Conservation (phyloP, 2,797 vertebrate genomes). For the Manis crassicaudata region DNA sequence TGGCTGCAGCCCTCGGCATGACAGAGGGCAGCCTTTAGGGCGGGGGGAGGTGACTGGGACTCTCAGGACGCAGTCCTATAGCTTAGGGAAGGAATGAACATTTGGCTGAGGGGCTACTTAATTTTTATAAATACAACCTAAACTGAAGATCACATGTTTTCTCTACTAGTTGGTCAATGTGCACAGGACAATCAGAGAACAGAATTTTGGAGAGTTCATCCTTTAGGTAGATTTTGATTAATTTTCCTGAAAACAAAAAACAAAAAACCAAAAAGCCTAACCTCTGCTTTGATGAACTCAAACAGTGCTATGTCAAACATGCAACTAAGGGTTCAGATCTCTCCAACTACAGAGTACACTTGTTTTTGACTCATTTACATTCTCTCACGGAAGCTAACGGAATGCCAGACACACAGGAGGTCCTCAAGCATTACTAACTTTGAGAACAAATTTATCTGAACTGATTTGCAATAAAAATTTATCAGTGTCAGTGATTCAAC, state of each 20-base stretch:
- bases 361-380: neutral
- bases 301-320: neutral
- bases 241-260: neutral
- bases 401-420: neutral
- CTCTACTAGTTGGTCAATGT: neutral
- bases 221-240: neutral
- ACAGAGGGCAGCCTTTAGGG: neutral
- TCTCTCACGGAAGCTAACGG: neutral
- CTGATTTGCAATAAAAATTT: neutral
- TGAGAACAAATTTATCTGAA: neutral
- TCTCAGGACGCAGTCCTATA: too few relatives aligned
- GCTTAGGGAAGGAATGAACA: neutral
- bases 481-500: fast-evolving
- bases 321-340: neutral
- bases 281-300: neutral
- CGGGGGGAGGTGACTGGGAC: neutral
- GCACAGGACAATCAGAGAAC: neutral
- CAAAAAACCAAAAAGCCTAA: neutral
- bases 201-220: neutral
- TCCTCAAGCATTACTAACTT: neutral
- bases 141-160: neutral
- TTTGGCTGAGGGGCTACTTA: neutral
- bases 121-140: neutral
- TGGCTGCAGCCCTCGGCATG: too few relatives aligned
- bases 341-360: neutral